Evolutionary conservation across 1,140 invertebrate genomes (phyloP).

Genomic region (Drosophila prosaltans): DNA sequence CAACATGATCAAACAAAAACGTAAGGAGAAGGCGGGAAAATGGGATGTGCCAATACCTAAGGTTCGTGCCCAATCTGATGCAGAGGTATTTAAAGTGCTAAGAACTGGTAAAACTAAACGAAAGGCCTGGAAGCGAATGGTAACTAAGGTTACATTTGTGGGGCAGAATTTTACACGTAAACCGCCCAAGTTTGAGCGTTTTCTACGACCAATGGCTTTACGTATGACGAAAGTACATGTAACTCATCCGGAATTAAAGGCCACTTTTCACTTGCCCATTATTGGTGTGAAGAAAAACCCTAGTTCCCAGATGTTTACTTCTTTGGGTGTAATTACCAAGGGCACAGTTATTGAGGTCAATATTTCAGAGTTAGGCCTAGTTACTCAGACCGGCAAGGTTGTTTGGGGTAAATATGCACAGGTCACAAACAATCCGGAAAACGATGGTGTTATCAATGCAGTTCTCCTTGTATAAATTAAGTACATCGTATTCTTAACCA

Average conservation of each 20-base stretch:
- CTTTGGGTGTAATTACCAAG: slow-evolving; percentile 99
- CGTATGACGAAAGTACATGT: slow-evolving; percentile 99
- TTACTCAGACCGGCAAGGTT: slow-evolving; percentile 99
- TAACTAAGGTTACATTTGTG: slow-evolving; percentile 99
- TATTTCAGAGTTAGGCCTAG: slow-evolving; percentile 98
- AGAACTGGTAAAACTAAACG: slow-evolving; percentile 97
- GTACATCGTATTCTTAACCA: not conserved
- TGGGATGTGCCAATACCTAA: slow-evolving; percentile 99
- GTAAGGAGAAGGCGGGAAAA: slow-evolving; percentile 99
- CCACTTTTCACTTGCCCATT: slow-evolving; percentile 99
- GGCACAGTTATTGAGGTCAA: slow-evolving; percentile 99
- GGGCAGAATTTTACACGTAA: slow-evolving; percentile 99
- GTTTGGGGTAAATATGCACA: slow-evolving; percentile 99
- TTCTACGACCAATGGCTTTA: slow-evolving; percentile 99
- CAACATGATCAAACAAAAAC: slow-evolving; percentile 99
- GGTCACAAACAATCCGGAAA: slow-evolving; percentile 99
- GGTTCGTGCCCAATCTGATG: slow-evolving; percentile 98
- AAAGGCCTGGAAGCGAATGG: slow-evolving; percentile 99
- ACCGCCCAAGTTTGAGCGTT: slow-evolving; percentile 99
- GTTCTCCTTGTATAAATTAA: slow-evolving; percentile 94
- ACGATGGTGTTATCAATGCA: slow-evolving; percentile 99
- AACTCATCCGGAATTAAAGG: slow-evolving; percentile 99
- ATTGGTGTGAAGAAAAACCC: slow-evolving; percentile 99
- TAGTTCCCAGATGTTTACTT: slow-evolving; percentile 98
- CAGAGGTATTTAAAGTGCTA: slow-evolving; percentile 98